These are phyloP conservation scores for Gorsachius magnificus DNA, from an alignment of 2,797 vertebrate species.

Conservation along the genomic window DNA sequence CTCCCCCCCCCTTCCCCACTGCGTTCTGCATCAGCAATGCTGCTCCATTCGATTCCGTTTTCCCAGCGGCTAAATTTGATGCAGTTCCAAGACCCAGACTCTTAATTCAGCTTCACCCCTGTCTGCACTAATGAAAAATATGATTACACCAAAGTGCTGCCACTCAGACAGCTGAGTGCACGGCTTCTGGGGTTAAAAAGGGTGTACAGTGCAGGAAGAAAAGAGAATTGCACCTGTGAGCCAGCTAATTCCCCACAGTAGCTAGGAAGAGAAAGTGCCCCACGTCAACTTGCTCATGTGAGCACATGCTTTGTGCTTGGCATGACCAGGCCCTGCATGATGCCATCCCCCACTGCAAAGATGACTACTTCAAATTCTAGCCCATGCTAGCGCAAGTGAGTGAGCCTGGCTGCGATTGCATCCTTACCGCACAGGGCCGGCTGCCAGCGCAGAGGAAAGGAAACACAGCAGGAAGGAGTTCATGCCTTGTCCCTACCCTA, in stretches of 20 bases:
- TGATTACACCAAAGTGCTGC: neutral
- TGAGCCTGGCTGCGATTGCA: neutral
- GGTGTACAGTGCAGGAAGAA: neutral
- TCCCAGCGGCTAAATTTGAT: neutral
- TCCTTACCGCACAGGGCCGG: neutral
- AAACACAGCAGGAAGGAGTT: neutral
- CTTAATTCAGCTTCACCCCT: neutral
- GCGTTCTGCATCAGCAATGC: neutral
- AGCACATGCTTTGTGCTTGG: neutral
- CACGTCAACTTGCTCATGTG: neutral
- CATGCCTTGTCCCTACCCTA: neutral
- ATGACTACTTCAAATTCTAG: neutral
- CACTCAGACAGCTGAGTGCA: neutral
- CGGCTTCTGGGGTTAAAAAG: neutral
- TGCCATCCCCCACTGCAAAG: neutral
- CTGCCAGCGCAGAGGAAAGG: neutral
- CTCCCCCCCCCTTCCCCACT: neutral
- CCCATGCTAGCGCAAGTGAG: neutral
- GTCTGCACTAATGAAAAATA: neutral
- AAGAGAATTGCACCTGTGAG: neutral
- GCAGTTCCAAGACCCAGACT: neutral
- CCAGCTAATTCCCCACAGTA: neutral
- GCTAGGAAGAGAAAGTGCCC: neutral
- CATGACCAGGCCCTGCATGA: accelerated
- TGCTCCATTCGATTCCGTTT: neutral